Conservation (phyloP, 2,888 invertebrate genomes). For the Schizotus pectinicornis region DNA sequence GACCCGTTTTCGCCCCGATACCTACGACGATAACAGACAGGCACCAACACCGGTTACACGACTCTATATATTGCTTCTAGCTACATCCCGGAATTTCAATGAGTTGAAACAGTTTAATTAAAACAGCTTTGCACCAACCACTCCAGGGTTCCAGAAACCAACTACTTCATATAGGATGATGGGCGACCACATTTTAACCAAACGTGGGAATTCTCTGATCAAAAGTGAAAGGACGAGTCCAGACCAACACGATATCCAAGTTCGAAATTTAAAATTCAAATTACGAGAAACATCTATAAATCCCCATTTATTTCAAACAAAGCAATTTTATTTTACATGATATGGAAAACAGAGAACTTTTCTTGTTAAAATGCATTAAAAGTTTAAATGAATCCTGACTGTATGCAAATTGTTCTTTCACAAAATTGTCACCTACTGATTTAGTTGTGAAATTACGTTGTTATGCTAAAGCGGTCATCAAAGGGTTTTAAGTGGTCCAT, state of each 20-base stretch:
- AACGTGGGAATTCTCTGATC: background rate
- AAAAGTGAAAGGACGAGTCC: background rate
- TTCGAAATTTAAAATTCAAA: constrained; percentile 2
- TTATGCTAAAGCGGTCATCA: too few species aligned
- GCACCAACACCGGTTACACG: too few species aligned
- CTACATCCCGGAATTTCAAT: constrained; percentile 21
- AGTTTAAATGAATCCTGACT: constrained; percentile 27
- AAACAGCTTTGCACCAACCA: constrained; percentile 12
- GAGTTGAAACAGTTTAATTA: constrained; percentile 22
- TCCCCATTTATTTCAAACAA: constrained; percentile 16
- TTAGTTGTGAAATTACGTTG: too few species aligned
- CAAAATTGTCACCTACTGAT: constrained; percentile 19
- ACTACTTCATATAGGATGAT: background rate
- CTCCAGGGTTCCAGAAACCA: background rate
- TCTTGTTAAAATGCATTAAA: constrained; percentile 30
- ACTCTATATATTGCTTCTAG: constrained; percentile 48
- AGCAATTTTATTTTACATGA: constrained; percentile 27
- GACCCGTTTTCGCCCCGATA: constrained; percentile 29
- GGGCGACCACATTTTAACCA: too few species aligned
- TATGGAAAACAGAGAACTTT: constrained; percentile 22
- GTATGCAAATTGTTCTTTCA: constrained; percentile 20
- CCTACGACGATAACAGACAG: constrained; percentile 33
- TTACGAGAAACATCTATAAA: constrained; percentile 15
- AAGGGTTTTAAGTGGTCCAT: too few species aligned
- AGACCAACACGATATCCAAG: constrained; percentile 6